phyloP scores from a whole-genome alignment of 2,113 vertebrate genomes.

The Alosa alosa region DNA sequence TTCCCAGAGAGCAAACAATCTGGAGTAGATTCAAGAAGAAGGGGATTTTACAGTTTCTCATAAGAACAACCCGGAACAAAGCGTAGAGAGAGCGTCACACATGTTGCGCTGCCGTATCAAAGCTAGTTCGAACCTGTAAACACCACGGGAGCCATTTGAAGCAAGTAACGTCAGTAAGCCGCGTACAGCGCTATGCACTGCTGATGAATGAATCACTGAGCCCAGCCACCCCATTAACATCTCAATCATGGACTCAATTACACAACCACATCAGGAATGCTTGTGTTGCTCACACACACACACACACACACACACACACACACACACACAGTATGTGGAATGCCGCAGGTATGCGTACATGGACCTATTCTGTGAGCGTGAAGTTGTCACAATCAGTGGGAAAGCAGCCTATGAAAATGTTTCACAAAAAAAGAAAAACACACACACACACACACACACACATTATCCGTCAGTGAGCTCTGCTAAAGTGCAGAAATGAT shows the following conservation, averaged over 20 bases:
- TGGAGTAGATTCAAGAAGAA: conserved; percentile 3
- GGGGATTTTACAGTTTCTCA: neutral
- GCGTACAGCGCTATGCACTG: neutral
- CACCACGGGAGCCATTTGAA: neutral
- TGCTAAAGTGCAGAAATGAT: conserved; percentile 4
- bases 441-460: neutral
- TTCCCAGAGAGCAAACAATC: conserved; percentile 14
- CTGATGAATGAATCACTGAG: neutral
- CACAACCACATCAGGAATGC: neutral
- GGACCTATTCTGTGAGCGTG: neutral
- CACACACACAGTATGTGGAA: neutral
- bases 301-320: neutral
- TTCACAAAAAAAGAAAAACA: neutral
- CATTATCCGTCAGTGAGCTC: neutral
- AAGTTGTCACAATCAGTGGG: conserved; percentile 3
- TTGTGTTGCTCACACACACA: neutral
- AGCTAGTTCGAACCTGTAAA: neutral
- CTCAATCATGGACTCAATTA: conserved; percentile 5
- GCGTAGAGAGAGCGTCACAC: neutral
- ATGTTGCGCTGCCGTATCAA: neutral
- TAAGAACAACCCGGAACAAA: neutral
- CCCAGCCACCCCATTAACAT: neutral
- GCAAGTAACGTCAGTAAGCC: neutral
- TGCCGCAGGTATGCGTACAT: neutral
- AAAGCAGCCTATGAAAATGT: neutral